These are phyloP conservation scores for Carduelis carduelis DNA, from an alignment of 2,797 vertebrate species.

Conservation along the genomic window DNA sequence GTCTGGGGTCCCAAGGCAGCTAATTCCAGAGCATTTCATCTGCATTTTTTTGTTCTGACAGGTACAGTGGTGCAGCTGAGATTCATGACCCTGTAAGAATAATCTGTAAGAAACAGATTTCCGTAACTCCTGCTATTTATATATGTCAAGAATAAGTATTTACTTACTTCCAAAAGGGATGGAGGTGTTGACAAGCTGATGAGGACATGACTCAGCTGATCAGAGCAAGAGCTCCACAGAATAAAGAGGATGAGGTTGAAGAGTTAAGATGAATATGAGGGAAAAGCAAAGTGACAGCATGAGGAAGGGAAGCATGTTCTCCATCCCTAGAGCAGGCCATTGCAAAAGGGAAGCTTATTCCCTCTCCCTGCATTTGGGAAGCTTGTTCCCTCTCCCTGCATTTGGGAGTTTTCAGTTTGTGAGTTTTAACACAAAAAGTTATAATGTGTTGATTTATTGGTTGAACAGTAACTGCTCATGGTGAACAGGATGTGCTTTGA, in stretches of 20 bases:
- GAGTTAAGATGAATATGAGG: not conserved
- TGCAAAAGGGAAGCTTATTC: not conserved
- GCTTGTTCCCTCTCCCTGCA: not conserved
- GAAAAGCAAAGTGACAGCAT: not conserved
- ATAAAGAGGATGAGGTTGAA: not conserved
- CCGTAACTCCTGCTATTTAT: not conserved
- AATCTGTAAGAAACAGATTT: not conserved
- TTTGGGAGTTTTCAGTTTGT: not conserved
- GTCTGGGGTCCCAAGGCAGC: not conserved
- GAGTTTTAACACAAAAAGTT: not conserved
- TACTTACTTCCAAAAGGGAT: not conserved
- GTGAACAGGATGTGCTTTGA: not conserved
- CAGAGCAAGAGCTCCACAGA: not conserved
- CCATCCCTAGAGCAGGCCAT: not conserved
- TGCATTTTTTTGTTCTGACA: not conserved
- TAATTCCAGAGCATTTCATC: not conserved
- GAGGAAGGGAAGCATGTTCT: not conserved
- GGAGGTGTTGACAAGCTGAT: not conserved
- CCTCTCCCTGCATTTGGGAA: not conserved
- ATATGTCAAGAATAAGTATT: not conserved
- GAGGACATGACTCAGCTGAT: not conserved
- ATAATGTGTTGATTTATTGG: not conserved
- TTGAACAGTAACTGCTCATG: accelerated
- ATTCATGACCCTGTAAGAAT: not conserved
- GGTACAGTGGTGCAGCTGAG: not conserved